phyloP scores from a whole-genome alignment of 2,113 vertebrate species.

The Recurvirostra avosetta region DNA sequence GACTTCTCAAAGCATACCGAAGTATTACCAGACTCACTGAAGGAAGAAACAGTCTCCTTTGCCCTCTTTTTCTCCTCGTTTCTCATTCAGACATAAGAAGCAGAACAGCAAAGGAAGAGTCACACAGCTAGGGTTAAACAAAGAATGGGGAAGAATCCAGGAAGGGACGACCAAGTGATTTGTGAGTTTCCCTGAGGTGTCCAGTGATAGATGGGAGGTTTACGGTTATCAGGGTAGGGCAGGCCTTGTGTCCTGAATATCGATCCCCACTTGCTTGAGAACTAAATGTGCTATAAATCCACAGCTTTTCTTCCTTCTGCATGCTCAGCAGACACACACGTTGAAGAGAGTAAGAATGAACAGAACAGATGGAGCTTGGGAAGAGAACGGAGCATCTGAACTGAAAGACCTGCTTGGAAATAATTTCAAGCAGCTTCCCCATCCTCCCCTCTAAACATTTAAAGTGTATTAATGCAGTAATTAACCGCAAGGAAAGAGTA shows the following conservation, averaged over 20 bases:
- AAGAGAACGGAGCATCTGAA: neutral
- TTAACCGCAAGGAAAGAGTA: conserved; percentile 28
- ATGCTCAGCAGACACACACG: conserved; percentile 28
- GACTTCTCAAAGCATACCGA: neutral
- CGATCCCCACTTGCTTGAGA: conserved; percentile 47
- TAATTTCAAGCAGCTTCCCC: neutral
- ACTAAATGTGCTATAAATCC: conserved; percentile 71
- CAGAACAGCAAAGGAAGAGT: neutral
- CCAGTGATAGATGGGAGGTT: conserved; percentile 63
- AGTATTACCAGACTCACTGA: neutral
- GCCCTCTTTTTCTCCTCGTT: neutral
- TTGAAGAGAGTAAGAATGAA: neutral
- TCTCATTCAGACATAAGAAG: neutral
- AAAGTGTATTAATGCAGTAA: conserved; percentile 51
- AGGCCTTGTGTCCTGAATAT: conserved; percentile 67
- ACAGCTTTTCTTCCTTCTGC: conserved; percentile 32
- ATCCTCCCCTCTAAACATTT: neutral
- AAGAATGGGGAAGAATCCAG: neutral
- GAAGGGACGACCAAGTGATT: neutral
- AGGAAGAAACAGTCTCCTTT: neutral
- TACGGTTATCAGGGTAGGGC: conserved; percentile 61
- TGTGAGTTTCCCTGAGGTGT: conserved; percentile 2
- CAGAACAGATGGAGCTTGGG: neutral
- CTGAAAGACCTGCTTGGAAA: neutral
- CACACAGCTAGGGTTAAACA: neutral